These are phyloP conservation scores for Archocentrus centrarchus DNA, from an alignment of 2,113 vertebrate genomes.

Conservation along the genomic window DNA sequence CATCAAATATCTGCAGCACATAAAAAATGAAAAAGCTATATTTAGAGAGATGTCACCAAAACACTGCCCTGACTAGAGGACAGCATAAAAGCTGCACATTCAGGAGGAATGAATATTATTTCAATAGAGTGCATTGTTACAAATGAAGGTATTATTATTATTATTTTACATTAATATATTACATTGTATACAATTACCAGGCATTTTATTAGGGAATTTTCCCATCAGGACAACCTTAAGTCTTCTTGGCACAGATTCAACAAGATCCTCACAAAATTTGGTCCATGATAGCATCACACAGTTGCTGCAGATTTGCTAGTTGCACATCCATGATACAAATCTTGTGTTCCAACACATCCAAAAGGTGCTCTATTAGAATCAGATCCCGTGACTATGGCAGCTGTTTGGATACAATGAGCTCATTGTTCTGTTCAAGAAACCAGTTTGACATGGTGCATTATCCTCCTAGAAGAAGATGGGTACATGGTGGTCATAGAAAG, in stretches of 20 bases:
- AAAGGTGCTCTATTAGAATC: accelerated
- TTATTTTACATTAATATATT: too few relatives aligned
- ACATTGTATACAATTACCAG: too few relatives aligned
- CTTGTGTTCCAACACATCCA: background rate
- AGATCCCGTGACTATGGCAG: background rate
- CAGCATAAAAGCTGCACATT: background rate
- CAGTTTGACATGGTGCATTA: background rate
- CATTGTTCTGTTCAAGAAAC: background rate
- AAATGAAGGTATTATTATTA: background rate
- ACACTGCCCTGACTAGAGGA: too few relatives aligned
- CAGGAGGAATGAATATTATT: too few relatives aligned
- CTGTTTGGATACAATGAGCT: too few relatives aligned
- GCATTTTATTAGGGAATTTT: too few relatives aligned
- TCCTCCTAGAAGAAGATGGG: background rate
- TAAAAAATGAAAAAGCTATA: background rate
- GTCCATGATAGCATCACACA: background rate
- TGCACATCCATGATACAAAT: background rate
- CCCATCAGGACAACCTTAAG: background rate
- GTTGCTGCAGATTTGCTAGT: too few relatives aligned
- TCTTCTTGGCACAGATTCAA: background rate
- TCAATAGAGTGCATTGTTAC: background rate
- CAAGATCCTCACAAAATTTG: background rate
- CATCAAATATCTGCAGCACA: slow-evolving; percentile 18
- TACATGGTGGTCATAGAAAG: background rate
- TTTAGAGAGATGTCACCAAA: background rate